Base-by-base conservation (phyloP, 2,113 vertebrate genomes). In the Electrona antarctica region DNA sequence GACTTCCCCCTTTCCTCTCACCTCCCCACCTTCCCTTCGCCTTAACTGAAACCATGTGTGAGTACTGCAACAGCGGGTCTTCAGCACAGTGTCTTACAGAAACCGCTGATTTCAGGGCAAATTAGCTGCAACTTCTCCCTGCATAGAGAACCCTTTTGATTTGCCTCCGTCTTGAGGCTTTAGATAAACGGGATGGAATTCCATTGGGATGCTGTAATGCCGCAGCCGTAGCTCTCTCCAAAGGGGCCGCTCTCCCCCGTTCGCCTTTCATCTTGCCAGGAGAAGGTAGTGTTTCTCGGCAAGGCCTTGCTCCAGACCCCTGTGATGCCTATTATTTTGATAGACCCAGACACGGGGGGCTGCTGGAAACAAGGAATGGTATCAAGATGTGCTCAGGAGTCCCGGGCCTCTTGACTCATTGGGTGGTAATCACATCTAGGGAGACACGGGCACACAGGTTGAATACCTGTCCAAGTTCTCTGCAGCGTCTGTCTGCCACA, bases 41-140 rank as follows among this genome's bases (percentile, higher is more conserved):
- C 89, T 89, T 92, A 91, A 93, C 79, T 69, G 76, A 81, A 93
- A 93, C 86, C 94, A 94, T 93, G 81, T 95, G 92, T 90, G 92
- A 82, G 69, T 80, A 12, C 72, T 76, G 0, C 74, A 65, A 76
- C 82, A 64, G 69, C 57, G 55, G 79, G 51, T 79, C 75, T 69
- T 89, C 86, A 77, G 74, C 93, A 85, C 86, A 87, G 45, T 65
- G 84, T 91, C 83, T 87, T 87, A 64, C 90, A 86, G 73, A 89
- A 87, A 91, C 87, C 87, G 77, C 85, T 88, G 92, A 91, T 91
- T 94, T 93, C 78, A 90, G 91, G 92, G 91, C 88, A 94, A 94
- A 94, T 91, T 93, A 92, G 90, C 90, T 78, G 88, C 75, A 90
- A 78, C 85, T 90, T 91, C 89, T 90, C 72, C 33, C 80, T 88